Evolutionary conservation across 2,113 vertebrate genomes (phyloP).

Genomic region (Hucho hucho): DNA sequence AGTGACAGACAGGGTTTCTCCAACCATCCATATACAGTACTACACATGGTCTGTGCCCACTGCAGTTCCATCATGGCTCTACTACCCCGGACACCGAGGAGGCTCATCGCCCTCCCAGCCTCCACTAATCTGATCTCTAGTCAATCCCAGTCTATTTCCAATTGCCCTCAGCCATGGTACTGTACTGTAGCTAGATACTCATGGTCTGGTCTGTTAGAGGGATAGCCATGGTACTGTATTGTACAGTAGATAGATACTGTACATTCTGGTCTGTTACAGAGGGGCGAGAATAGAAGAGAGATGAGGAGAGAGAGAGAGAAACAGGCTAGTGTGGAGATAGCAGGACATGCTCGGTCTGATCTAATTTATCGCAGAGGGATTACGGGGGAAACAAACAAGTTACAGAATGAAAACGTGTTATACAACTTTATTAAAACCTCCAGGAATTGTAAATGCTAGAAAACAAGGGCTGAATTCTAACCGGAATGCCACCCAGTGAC

Average conservation of each 20-base stretch:
- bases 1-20: slow-evolving; percentile 8
- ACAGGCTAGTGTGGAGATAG: neutral
- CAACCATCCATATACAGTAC: neutral
- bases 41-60: slow-evolving; percentile 43
- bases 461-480: too few relatives aligned
- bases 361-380: too few relatives aligned
- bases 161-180: neutral
- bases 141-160: slow-evolving; percentile 21
- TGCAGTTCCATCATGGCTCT: slow-evolving; percentile 39
- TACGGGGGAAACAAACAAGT: too few relatives aligned
- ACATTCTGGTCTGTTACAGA: neutral
- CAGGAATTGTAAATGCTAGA: too few relatives aligned
- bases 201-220: too few relatives aligned
- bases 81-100: neutral
- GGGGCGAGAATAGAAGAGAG: neutral
- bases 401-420: too few relatives aligned
- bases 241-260: too few relatives aligned
- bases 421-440: too few relatives aligned
- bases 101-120: neutral
- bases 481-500: too few relatives aligned
- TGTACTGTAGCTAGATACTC: too few relatives aligned
- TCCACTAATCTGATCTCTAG: slow-evolving; percentile 43
- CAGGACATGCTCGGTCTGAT: neutral
- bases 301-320: neutral
- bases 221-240: too few relatives aligned